Evolutionary conservation across 1,140 invertebrate species (phyloP), one percentile per base, ranked within the genome.

Genomic region (Proctacanthus coquilletti): DNA sequence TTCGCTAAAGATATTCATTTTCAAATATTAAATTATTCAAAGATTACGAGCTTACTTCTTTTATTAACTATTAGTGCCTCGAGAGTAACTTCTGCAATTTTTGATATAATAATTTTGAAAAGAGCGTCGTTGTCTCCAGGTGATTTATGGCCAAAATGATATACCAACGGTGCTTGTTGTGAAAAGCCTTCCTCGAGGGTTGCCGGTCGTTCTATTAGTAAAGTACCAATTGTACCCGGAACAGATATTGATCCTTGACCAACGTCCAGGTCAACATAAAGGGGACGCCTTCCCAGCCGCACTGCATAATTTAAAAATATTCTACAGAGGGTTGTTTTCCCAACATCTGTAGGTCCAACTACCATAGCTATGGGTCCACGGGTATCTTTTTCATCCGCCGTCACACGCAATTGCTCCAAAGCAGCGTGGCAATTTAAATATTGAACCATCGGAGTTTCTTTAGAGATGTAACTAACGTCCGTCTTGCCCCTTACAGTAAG

Each of bases 201-300:
- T 1, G 89, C 82, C 10, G 88, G 85, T 42, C 91, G 62, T 66
- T 96, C 91, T 18, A 97, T 82, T 6, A 93, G 57, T 23, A 95
- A 56, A 10, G 89, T 87, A 32, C 79, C 87, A 35, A 96, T 74
- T 30, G 86, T 92, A 11, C 91, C 91, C 9, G 92, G 88, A 34
- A 96, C 78, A 17, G 86, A 86, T 44, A 96, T 88, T 23, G 80
- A 72, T 2, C 89, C 92, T 66, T 98, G 92, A 8, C 91, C 93
- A 8, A 97, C 85, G 71, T 99, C 95, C 11, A 98, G 63, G 60
- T 99, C 95, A 3, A 96, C 87, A 62, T 80, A 92, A 41, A 98
- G 80, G 0, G 94, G 84, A 29, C 81, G 64, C 36, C 76, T 68
- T 1, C 82, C 84, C 64, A 89, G 75, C 36, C 92, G 63, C 1